Base-by-base conservation (phyloP, 2,113 vertebrate genomes). In the Jacana jacana region DNA sequence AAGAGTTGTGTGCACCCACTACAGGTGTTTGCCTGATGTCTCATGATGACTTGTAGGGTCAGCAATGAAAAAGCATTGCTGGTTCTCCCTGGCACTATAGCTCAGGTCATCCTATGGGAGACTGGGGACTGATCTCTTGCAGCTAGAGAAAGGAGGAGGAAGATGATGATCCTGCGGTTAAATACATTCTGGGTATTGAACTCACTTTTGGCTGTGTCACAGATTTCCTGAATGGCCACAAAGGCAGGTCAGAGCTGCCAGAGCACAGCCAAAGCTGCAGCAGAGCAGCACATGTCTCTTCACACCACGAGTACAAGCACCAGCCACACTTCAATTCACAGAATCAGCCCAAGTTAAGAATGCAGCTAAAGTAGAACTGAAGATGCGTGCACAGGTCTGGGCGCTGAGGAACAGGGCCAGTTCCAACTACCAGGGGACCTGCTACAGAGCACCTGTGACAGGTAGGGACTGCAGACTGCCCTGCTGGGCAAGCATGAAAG, bases 41-140 rank as follows among this genome's bases (percentile, higher is more conserved):
- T 23, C 31, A 69, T 2, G 7, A 83, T 42, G 49, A 83, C n/a
- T 4, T 8, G 58, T 9, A 31, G 17, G 18, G 37, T 16, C 85
- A 81, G 23, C 44, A 72, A 20, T 11, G 23, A 44, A 76, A 51
- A 61, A 44, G 33, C 40, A 52, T 1, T 42, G 27, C 72, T 68
- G 35, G 30, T 27, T 88, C 71, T 77, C 31, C n/a, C 57, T 11
- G 28, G 28, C 46, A 52, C 19, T 66, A 16, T 2, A 65, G 51
- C 31, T 63, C 1, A 0, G 6, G 20, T 49, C 28, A 48, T 25
- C 31, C 35, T 28, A 30, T 0, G 1, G 17, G 33, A 75, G 27
- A n/a, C 0, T 22, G 11, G 51, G 76, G 31, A 40, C 37, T 37
- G 35, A 61, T 57, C 71, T 73, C 51, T 33, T 63, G 52, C 48